Evolutionary conservation across 2,113 vertebrate species (phyloP).

Genomic region (Tor tambroides): DNA sequence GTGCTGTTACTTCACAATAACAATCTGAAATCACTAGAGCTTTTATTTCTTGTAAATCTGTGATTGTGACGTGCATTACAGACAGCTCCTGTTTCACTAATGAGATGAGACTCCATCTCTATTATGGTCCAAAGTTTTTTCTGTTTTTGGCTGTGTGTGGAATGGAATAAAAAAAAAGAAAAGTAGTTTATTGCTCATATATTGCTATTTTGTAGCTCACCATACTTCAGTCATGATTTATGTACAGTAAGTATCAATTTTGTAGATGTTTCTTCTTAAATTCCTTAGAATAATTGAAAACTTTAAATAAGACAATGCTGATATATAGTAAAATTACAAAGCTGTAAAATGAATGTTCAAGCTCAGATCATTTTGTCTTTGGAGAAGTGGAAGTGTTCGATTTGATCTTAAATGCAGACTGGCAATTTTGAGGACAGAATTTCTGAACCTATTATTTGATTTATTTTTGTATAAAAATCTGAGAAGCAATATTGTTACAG

Average conservation of each 20-base stretch:
- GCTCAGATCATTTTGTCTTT: not conserved
- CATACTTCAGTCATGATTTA: not conserved
- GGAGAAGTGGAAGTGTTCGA: not conserved
- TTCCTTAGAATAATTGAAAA: not conserved
- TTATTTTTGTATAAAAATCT: not conserved
- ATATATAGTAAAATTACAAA: not conserved
- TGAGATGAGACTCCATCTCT: constrained; percentile 28
- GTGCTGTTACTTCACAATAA: constrained; percentile 9
- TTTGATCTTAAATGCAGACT: not conserved
- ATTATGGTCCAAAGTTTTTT: not conserved
- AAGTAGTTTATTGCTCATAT: not conserved
- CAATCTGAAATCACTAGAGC: constrained; percentile 11
- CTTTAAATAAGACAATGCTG: not conserved
- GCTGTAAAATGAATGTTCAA: not conserved
- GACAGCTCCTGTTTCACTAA: constrained; percentile 22
- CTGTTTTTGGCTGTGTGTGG: not conserved
- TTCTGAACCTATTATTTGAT: not conserved
- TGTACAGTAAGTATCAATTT: not conserved
- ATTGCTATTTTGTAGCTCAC: not conserved
- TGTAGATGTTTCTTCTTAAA: not conserved
- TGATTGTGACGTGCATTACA: constrained; percentile 25
- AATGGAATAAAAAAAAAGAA: constrained; percentile 5
- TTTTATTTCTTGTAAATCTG: constrained; percentile 38
- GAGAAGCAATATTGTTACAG: not conserved
- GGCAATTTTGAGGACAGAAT: not conserved